Percentiles rank a stretch among this genome's conserved stretches.
Evolutionary conservation across 2,888 invertebrate genomes (phyloP).

Genomic region (Diloba caeruleocephala): DNA sequence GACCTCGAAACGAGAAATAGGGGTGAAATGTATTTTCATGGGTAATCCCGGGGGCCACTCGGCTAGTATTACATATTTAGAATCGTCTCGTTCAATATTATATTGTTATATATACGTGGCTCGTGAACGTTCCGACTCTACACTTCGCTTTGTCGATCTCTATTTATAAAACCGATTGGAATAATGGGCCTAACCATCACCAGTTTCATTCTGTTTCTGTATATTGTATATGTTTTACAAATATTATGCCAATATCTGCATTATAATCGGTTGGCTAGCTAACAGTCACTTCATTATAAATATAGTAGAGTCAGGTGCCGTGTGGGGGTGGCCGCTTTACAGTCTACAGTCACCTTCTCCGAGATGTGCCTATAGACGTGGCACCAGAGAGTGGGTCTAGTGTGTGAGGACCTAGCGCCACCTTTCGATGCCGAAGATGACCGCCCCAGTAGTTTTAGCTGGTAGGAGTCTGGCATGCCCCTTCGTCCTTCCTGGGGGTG

Average conservation of each 20-base stretch:
- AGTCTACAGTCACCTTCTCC: too few relatives aligned
- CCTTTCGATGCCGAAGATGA: too few relatives aligned
- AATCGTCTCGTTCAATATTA: slow-evolving; percentile 46
- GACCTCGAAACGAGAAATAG: slow-evolving; percentile 50
- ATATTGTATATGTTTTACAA: slow-evolving; percentile 49
- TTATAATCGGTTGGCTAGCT: slow-evolving; percentile 3
- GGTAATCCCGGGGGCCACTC: slow-evolving; percentile 48
- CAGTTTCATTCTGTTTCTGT: slow-evolving; percentile 58
- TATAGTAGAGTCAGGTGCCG: slow-evolving; percentile 1
- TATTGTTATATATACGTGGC: slow-evolving; percentile 38
- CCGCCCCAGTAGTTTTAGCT: too few relatives aligned
- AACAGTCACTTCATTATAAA: slow-evolving; percentile 3
- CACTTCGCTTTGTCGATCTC: slow-evolving; percentile 58
- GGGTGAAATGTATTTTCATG: slow-evolving; percentile 52
- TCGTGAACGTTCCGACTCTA: slow-evolving; percentile 41
- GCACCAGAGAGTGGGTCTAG: too few relatives aligned
- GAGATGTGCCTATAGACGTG: too few relatives aligned
- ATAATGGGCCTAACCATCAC: slow-evolving; percentile 64
- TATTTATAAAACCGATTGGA: slow-evolving; percentile 64
- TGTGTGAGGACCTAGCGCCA: too few relatives aligned
- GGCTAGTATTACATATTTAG: slow-evolving; percentile 52
- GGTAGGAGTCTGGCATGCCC: too few relatives aligned
- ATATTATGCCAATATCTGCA: slow-evolving; percentile 38
- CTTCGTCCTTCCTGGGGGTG: too few relatives aligned
- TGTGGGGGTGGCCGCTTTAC: too few relatives aligned